Percentiles rank a stretch among this genome's conserved stretches.
Conservation (phyloP, 2,888 invertebrate genomes). For the Epistrophe grossulariae region DNA sequence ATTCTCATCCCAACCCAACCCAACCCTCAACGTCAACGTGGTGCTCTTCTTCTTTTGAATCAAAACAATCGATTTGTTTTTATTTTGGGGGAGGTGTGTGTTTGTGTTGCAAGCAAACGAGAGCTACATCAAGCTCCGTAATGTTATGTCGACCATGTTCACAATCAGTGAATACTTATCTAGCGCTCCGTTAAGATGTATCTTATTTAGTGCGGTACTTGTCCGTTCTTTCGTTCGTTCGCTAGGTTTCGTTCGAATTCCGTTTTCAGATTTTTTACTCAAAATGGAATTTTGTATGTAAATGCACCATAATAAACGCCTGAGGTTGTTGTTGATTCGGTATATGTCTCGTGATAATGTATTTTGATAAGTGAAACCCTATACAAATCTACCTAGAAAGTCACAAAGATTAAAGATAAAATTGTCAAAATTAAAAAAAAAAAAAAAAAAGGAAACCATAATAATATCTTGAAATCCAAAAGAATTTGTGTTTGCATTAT, state of each 20-base stretch:
- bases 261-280: neutral
- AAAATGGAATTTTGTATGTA: neutral
- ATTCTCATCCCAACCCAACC: neutral
- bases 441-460: neutral
- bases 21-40: neutral
- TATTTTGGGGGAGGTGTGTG: neutral
- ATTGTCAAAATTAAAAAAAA: neutral
- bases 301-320: too few species aligned
- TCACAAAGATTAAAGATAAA: neutral
- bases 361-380: neutral
- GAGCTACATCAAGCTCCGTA: conserved; percentile 17
- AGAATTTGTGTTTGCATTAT: neutral
- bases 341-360: conserved; percentile 20
- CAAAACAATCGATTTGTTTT: conserved; percentile 63
- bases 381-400: neutral
- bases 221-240: neutral
- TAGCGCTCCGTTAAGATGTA: conserved; percentile 60
- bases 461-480: neutral
- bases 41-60: conserved; percentile 16
- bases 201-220: conserved; percentile 17
- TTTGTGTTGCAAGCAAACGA: conserved; percentile 8
- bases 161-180: conserved; percentile 66
- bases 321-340: neutral
- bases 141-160: conserved; percentile 19
- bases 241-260: neutral